Percentiles rank a stretch among this genome's conserved stretches.
Conservation (phyloP, 2,888 invertebrate genomes). For the Mesodorylaimus sp. region DNA sequence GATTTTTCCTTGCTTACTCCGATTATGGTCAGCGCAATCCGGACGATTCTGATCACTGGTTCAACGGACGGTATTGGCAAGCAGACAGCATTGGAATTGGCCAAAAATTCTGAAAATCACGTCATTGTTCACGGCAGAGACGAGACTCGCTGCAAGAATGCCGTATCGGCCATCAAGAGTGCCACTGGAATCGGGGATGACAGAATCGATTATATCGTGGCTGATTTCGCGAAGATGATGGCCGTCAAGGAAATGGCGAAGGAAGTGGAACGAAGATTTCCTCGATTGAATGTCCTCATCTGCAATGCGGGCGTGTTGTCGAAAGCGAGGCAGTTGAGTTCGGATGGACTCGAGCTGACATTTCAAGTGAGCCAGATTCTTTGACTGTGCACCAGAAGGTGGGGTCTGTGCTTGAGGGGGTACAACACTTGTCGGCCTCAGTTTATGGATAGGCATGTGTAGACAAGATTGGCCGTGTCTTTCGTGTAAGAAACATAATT, state of each 20-base stretch:
- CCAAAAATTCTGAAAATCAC: conserved; percentile 18
- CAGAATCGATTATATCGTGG: conserved; percentile 21
- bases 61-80: conserved; percentile 24
- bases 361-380: conserved; percentile 18
- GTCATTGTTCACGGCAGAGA: conserved; percentile 25
- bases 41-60: conserved; percentile 19
- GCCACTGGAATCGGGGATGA: neutral
- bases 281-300: conserved; percentile 21
- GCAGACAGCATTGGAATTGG: conserved; percentile 15
- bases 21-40: neutral
- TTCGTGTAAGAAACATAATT: too few species aligned
- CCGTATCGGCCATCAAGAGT: neutral
- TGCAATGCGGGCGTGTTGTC: conserved; percentile 24
- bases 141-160: conserved; percentile 17
- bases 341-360: conserved; percentile 22
- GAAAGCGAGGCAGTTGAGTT: conserved; percentile 17
- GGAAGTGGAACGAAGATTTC: conserved; percentile 21
- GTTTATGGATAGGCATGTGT: too few species aligned
- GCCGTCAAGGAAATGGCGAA: conserved; percentile 19
- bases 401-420: too few species aligned
- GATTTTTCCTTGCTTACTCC: too few species aligned
- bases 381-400: too few species aligned
- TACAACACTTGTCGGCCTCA: too few species aligned
- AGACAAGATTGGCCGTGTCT: too few species aligned
- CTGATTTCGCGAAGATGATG: conserved; percentile 19